Evolutionary conservation across 2,113 vertebrate genomes (phyloP).

Genomic region (Ameiurus melas): DNA sequence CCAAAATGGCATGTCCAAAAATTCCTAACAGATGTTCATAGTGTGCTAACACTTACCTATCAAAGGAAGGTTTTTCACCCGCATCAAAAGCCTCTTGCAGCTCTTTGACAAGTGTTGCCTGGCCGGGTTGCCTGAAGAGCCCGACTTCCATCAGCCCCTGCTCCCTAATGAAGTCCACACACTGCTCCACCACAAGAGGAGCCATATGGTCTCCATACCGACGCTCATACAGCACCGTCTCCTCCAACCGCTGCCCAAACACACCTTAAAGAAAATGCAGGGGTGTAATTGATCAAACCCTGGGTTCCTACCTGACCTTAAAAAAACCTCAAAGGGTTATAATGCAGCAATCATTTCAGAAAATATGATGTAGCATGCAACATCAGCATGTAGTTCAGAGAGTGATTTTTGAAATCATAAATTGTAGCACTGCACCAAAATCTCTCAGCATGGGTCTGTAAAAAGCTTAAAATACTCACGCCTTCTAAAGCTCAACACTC

Average conservation of each 20-base stretch:
- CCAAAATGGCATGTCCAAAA: background rate
- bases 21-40: background rate
- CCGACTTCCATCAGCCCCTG: constrained; percentile 73
- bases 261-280: constrained; percentile 60
- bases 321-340: background rate
- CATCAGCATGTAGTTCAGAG: background rate
- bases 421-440: constrained; percentile 17
- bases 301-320: background rate
- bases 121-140: constrained; percentile 76
- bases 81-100: constrained; percentile 76
- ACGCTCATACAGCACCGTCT: constrained; percentile 74
- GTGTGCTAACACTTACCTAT: constrained; percentile 64
- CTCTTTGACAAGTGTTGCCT: constrained; percentile 73
- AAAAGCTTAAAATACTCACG: constrained; percentile 55
- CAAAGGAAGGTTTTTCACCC: constrained; percentile 74
- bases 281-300: background rate
- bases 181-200: constrained; percentile 78
- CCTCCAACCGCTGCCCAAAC: constrained; percentile 77
- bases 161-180: constrained; percentile 73
- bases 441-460: background rate
- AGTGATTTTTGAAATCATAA: background rate
- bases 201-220: constrained; percentile 72
- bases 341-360: background rate
- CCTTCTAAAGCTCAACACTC: constrained; percentile 60
- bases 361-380: background rate